phyloP scores from a whole-genome alignment of 2,113 vertebrate species.

The Aptenodytes forsteri region DNA sequence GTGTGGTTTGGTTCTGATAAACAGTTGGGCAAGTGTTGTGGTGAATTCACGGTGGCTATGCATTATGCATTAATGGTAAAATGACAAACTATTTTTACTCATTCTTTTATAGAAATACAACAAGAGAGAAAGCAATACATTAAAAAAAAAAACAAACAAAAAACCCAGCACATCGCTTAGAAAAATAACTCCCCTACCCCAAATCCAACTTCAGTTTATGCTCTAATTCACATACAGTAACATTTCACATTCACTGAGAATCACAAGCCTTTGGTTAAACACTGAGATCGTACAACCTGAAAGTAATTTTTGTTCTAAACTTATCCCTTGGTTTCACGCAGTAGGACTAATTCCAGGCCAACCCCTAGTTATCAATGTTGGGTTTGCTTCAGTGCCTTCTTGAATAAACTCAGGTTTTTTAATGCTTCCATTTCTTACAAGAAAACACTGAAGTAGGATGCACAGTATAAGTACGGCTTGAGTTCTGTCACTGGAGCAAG shows the following conservation, averaged over 20 bases:
- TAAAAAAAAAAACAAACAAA: not conserved
- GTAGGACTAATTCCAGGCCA: not conserved
- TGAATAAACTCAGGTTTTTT: not conserved
- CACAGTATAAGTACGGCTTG: not conserved
- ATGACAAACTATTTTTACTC: not conserved
- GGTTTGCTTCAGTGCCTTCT: not conserved
- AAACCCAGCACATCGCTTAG: not conserved
- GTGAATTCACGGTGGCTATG: constrained; percentile 31
- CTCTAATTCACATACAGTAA: not conserved
- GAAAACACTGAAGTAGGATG: not conserved
- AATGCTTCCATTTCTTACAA: not conserved
- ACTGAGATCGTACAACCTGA: not conserved
- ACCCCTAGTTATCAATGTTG: not conserved
- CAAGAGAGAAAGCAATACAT: not conserved
- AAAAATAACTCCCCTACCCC: not conserved
- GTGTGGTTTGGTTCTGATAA: not conserved
- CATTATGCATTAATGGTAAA: not conserved
- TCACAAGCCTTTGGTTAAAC: not conserved
- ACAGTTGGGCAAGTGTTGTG: not conserved
- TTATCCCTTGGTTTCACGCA: not conserved
- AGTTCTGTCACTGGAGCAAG: not conserved
- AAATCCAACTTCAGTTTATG: not conserved
- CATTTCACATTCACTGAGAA: not conserved
- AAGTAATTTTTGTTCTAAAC: not conserved
- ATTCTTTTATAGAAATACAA: not conserved